These are phyloP conservation scores for Baronia brevicornis DNA, from an alignment of 2,888 invertebrate species.

Conservation along the genomic window DNA sequence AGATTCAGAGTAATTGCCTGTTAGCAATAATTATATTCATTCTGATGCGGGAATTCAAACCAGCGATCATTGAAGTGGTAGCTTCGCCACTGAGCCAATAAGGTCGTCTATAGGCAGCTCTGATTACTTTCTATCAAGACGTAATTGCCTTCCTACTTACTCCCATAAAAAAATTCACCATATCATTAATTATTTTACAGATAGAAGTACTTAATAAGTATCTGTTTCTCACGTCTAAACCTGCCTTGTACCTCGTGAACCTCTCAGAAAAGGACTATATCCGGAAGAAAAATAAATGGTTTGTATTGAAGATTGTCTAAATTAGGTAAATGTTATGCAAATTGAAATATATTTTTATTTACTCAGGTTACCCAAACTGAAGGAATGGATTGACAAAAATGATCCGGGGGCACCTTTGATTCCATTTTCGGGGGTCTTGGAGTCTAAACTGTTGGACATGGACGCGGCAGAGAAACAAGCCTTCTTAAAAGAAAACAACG, in stretches of 20 bases:
- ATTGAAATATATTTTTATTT: neutral
- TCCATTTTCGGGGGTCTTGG: conserved; percentile 96
- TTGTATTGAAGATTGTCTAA: conserved; percentile 36
- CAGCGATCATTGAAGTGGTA: too few relatives aligned
- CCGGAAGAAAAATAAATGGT: conserved; percentile 99
- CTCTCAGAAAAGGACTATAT: conserved; percentile 98
- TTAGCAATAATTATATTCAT: too few relatives aligned
- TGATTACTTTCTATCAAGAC: too few relatives aligned
- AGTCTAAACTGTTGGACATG: conserved; percentile 90
- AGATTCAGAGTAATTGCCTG: too few relatives aligned
- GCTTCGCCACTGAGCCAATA: too few relatives aligned
- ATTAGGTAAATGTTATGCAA: neutral
- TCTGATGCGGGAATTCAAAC: too few relatives aligned
- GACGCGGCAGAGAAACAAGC: conserved; percentile 83
- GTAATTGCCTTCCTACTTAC: too few relatives aligned
- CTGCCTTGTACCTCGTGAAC: conserved; percentile 97
- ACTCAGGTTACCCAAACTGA: conserved; percentile 92
- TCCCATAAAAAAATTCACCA: conserved; percentile 2
- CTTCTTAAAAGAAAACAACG: conserved; percentile 87
- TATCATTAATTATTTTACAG: conserved; percentile 67
- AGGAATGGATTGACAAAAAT: conserved; percentile 98
- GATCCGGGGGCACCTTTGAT: conserved; percentile 96
- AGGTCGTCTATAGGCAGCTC: too few relatives aligned
- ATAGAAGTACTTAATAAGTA: conserved; percentile 97
- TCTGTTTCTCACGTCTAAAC: conserved; percentile 97